Percentiles rank a stretch among this genome's conserved stretches.
phyloP scores from a whole-genome alignment of 2,797 vertebrate species.

The Petrocephalus schoutedeni region DNA sequence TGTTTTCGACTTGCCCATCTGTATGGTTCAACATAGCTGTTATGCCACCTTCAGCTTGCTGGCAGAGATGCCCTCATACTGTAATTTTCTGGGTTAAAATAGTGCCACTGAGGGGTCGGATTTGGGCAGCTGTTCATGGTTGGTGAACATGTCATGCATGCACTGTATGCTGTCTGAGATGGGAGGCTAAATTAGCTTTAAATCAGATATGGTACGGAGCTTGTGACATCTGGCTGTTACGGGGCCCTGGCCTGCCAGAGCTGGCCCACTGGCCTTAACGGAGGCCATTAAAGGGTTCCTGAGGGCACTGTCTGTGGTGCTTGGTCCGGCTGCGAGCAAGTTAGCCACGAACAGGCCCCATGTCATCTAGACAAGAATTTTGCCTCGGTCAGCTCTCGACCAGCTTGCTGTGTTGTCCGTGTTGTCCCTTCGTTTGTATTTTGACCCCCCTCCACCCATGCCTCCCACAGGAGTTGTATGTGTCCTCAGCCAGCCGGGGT shows the following conservation, averaged over 20 bases:
- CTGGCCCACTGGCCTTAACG: background rate
- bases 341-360: conserved; percentile 57
- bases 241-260: conserved; percentile 25
- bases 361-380: conserved; percentile 55
- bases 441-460: background rate
- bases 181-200: conserved; percentile 33
- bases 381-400: conserved; percentile 54
- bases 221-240: conserved; percentile 30
- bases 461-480: background rate
- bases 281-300: conserved; percentile 34
- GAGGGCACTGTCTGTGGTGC: conserved; percentile 34
- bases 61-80: conserved; percentile 57
- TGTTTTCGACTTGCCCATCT: conserved; percentile 35
- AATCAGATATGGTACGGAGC: background rate
- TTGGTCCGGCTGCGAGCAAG: conserved; percentile 58
- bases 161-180: conserved; percentile 30
- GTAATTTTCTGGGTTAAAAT: conserved; percentile 66
- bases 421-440: background rate
- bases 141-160: conserved; percentile 35
- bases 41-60: conserved; percentile 46
- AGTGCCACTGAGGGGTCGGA: conserved; percentile 38
- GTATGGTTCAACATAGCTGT: conserved; percentile 19
- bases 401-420: conserved; percentile 44
- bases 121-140: conserved; percentile 46
- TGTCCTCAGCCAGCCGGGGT: conserved; percentile 21